Percentiles rank a stretch among this genome's conserved stretches.
These are phyloP conservation scores for Eupelmus urozonus DNA, from an alignment of 2,888 invertebrate species.

Conservation along the genomic window DNA sequence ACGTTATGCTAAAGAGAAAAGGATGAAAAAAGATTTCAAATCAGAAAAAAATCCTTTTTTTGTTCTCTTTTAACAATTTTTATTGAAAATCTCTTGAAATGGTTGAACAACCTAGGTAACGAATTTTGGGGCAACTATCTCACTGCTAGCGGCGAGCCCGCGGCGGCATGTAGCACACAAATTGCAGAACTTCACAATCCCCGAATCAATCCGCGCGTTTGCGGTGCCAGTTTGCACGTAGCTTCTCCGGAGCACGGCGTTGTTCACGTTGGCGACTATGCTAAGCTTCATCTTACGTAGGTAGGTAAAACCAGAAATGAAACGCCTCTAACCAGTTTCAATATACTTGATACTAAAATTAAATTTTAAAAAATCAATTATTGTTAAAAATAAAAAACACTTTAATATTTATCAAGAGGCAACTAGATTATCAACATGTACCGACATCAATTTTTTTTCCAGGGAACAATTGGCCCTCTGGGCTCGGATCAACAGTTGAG, in stretches of 20 bases:
- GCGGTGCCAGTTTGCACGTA: slow-evolving; percentile 79
- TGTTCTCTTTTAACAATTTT: too few species aligned
- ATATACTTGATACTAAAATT: too few species aligned
- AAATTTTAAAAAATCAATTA: neutral
- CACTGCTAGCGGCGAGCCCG: slow-evolving; percentile 81
- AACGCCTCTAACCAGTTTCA: too few species aligned
- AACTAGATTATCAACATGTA: too few species aligned
- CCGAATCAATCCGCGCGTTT: slow-evolving; percentile 79
- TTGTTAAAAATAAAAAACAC: too few species aligned
- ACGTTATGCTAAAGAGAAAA: too few species aligned
- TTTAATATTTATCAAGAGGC: too few species aligned
- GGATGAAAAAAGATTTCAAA: too few species aligned
- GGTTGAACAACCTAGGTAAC: slow-evolving; percentile 79
- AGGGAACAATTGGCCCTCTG: slow-evolving; percentile 65
- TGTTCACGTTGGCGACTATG: slow-evolving; percentile 73
- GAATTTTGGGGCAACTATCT: slow-evolving; percentile 84
- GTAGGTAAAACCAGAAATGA: slow-evolving; percentile 59
- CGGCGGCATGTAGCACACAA: slow-evolving; percentile 82
- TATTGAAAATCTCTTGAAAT: too few species aligned
- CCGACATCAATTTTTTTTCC: too few species aligned
- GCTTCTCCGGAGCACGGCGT: slow-evolving; percentile 75
- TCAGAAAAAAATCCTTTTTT: too few species aligned
- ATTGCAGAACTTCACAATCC: slow-evolving; percentile 82
- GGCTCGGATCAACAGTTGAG: slow-evolving; percentile 68
- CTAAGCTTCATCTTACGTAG: slow-evolving; percentile 73